A percentile compares a stretch with the other conserved stretches of the same genome.
phyloP scores from a whole-genome alignment of 2,888 invertebrate species.

The Sipunculus nudus region DNA sequence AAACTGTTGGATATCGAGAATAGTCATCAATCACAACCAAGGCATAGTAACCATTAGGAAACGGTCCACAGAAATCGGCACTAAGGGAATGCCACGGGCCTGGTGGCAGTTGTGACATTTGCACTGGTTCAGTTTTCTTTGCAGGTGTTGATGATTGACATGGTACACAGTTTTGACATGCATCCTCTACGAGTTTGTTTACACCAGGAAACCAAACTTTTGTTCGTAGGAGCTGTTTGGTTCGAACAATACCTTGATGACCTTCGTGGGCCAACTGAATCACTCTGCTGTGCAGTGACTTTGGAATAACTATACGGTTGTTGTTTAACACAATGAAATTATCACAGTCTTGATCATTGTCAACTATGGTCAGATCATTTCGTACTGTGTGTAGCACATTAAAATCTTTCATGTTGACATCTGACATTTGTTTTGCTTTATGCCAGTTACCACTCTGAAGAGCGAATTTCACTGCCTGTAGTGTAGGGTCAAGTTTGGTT shows the following conservation, averaged over 20 bases:
- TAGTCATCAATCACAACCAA: constrained; percentile 1
- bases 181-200: constrained; percentile 15
- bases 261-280: constrained; percentile 38
- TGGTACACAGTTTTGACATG: constrained; percentile 15
- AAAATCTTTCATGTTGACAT: too few relatives aligned
- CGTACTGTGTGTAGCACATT: too few relatives aligned
- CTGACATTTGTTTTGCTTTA: too few relatives aligned
- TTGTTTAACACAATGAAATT: neutral
- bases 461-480: neutral
- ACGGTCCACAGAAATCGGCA: constrained; percentile 20
- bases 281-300: constrained; percentile 20
- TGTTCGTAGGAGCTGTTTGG: constrained; percentile 33
- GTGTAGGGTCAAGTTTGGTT: neutral
- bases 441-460: too few relatives aligned
- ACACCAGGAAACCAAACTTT: constrained; percentile 39
- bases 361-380: neutral
- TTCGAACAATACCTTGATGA: constrained; percentile 38
- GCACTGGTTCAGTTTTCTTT: neutral
- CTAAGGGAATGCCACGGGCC: constrained; percentile 17
- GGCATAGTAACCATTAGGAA: neutral
- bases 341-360: too few relatives aligned
- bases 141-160: constrained; percentile 19
- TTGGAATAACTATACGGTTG: constrained; percentile 20
- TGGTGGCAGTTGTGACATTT: neutral
- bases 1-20: constrained; percentile 29